Percentiles rank a stretch among this genome's conserved stretches.
These are phyloP conservation scores for Ips typographus DNA, from an alignment of 1,140 invertebrate species.

Conservation along the genomic window DNA sequence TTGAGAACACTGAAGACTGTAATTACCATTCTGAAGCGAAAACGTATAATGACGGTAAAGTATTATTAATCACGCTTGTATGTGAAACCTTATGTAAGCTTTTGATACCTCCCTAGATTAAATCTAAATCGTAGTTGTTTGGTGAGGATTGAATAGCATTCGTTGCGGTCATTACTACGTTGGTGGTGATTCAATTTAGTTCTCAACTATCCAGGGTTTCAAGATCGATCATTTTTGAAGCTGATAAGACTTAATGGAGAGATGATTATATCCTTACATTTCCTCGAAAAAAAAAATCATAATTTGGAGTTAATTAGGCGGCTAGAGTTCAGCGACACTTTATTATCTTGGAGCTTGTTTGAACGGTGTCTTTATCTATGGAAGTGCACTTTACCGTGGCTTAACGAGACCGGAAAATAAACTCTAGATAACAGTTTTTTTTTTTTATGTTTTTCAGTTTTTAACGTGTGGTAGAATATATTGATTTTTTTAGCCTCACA, in stretches of 20 bases:
- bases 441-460: no score
- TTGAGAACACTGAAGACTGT: neutral
- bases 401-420: no score
- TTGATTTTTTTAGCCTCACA: no score
- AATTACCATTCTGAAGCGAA: neutral
- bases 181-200: neutral
- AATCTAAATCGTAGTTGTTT: neutral
- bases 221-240: neutral
- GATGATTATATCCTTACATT: slow-evolving; percentile 6
- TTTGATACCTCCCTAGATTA: neutral
- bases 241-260: neutral
- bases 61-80: neutral
- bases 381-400: neutral
- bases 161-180: neutral
- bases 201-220: neutral
- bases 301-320: slow-evolving; percentile 16
- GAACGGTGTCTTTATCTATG: neutral
- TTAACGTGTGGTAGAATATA: no score
- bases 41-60: neutral
- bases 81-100: neutral
- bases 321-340: slow-evolving; percentile 13
- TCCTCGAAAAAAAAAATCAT: slow-evolving; percentile 18
- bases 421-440: no score
- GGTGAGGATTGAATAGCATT: neutral
- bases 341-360: slow-evolving; percentile 11